Evolutionary conservation across 2,113 vertebrate species (phyloP).

Genomic region (Lamprologus speciosus): DNA sequence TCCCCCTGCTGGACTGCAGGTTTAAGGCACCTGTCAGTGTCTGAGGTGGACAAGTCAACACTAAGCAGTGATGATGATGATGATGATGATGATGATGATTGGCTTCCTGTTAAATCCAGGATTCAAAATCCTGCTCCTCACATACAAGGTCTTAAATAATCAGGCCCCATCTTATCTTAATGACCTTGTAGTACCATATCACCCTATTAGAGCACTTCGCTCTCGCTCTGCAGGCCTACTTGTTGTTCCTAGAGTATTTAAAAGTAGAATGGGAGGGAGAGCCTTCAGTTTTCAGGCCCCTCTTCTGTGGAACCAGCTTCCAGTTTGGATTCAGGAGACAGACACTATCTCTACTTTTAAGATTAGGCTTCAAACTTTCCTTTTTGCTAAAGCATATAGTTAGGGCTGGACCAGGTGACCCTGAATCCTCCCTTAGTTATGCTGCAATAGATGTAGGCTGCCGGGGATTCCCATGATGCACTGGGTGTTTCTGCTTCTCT

Average conservation of each 20-base stretch:
- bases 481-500: too few relatives aligned
- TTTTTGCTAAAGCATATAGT: neutral
- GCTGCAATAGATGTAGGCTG: too few relatives aligned
- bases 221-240: neutral
- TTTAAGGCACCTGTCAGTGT: neutral
- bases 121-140: neutral
- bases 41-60: neutral
- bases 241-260: neutral
- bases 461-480: too few relatives aligned
- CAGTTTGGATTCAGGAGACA: neutral
- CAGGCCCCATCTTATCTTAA: neutral
- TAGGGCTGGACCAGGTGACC: neutral
- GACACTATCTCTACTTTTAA: neutral
- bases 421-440: too few relatives aligned
- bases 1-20: neutral
- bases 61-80: neutral
- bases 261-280: neutral
- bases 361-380: neutral
- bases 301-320: neutral
- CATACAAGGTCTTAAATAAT: neutral
- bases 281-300: neutral
- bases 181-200: neutral
- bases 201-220: neutral
- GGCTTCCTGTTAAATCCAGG: neutral
- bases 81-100: neutral